Percentiles rank a stretch among this genome's conserved stretches.
Conservation (phyloP, 2,113 vertebrate species). For the Notiomystis cincta region DNA sequence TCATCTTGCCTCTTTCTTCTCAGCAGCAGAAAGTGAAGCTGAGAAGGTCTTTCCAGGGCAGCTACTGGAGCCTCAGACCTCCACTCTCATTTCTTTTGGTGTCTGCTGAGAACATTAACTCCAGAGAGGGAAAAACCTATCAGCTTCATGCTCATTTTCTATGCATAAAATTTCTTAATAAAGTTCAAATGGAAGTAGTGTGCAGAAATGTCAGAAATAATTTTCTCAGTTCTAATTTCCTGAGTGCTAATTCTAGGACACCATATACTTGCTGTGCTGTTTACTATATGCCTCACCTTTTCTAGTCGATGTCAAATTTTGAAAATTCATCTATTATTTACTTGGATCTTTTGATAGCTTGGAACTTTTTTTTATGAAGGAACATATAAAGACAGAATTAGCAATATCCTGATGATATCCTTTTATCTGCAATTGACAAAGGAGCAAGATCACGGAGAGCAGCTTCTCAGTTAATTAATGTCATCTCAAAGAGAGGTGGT, state of each 20-base stretch:
- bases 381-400: background rate
- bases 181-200: background rate
- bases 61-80: background rate
- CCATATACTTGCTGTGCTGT: background rate
- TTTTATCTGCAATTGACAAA: constrained; percentile 6
- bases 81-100: fast-evolving
- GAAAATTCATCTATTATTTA: background rate
- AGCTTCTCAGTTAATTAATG: constrained; percentile 32
- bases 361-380: background rate
- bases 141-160: background rate
- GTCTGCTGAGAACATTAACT: background rate
- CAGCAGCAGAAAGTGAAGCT: background rate
- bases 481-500: background rate
- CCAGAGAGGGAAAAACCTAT: background rate
- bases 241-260: background rate
- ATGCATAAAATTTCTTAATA: background rate
- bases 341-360: background rate
- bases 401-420: background rate
- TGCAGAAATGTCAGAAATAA: background rate
- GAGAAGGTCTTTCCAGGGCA: background rate
- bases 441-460: background rate
- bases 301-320: background rate
- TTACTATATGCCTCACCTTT: background rate
- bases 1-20: background rate
- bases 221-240: background rate